A percentile compares a stretch with the other conserved stretches of the same genome.
Conservation (phyloP, 1,140 invertebrate species). For the Diabrotica undecimpunctata region DNA sequence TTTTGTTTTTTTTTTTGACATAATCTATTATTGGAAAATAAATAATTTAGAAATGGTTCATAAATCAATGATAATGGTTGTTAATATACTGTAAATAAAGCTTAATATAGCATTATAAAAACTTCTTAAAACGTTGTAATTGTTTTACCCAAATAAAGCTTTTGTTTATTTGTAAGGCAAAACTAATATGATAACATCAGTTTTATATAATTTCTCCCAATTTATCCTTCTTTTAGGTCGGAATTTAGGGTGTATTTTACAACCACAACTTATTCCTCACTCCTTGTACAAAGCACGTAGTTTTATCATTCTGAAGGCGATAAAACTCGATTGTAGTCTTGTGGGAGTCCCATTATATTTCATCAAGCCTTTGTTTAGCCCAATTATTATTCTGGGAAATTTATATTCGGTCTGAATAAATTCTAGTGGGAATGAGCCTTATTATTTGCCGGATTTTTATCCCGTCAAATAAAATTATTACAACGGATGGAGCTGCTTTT, state of each 20-base stretch:
- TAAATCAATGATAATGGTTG: no score
- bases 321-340: slow-evolving; percentile 31
- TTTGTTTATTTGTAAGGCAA: background rate
- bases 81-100: no score
- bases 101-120: no score
- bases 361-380: slow-evolving; percentile 32
- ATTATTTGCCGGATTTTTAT: background rate
- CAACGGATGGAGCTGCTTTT: background rate
- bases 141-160: no score
- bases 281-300: slow-evolving; percentile 1
- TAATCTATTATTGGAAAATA: no score
- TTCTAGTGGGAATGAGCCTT: background rate
- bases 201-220: background rate
- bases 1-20: no score
- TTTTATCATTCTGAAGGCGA: slow-evolving; percentile 29
- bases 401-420: slow-evolving; percentile 23
- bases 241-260: background rate
- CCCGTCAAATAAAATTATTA: background rate
- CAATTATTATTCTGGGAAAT: slow-evolving; percentile 28
- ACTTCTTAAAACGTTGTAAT: no score
- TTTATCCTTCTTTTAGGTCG: background rate
- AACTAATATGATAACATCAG: background rate
- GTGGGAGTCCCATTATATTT: slow-evolving; percentile 29
- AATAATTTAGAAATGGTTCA: no score
- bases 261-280: background rate